phyloP scores from a whole-genome alignment of 1,140 invertebrate genomes.

The Augochlora pura region DNA sequence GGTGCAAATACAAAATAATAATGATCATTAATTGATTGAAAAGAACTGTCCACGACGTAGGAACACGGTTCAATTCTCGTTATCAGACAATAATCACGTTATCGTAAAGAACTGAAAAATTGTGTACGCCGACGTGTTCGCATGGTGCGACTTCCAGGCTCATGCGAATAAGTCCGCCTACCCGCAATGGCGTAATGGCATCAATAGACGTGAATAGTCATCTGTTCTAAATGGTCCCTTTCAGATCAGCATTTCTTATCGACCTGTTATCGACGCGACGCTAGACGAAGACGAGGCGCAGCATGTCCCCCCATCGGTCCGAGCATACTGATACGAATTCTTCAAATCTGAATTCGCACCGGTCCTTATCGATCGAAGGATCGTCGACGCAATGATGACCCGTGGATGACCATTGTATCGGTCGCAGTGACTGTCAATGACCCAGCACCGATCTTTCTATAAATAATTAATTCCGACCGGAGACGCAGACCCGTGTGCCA shows the following conservation, averaged over 20 bases:
- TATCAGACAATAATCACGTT: no score
- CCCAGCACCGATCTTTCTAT: background rate
- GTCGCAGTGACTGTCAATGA: background rate
- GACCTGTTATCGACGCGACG: conserved; percentile 94
- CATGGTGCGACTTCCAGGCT: no score
- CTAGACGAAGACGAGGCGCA: conserved; percentile 87
- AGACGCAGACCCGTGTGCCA: background rate
- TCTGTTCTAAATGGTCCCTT: conserved; percentile 40
- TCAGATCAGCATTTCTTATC: conserved; percentile 87
- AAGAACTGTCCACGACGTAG: background rate
- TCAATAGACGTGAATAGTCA: background rate
- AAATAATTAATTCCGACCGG: conserved; percentile 32
- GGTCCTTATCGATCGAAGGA: background rate
- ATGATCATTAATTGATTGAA: background rate
- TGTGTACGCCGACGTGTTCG: no score
- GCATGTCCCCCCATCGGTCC: conserved; percentile 86
- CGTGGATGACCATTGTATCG: background rate
- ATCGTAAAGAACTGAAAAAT: no score
- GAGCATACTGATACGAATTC: conserved; percentile 82
- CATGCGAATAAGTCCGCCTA: no score
- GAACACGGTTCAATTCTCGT: no score
- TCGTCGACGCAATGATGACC: background rate
- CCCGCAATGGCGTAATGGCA: no score
- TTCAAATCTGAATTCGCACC: no score
- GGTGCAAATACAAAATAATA: no score